Base-by-base conservation (phyloP, 2,113 vertebrate species). In the Vulpes lagopus region DNA sequence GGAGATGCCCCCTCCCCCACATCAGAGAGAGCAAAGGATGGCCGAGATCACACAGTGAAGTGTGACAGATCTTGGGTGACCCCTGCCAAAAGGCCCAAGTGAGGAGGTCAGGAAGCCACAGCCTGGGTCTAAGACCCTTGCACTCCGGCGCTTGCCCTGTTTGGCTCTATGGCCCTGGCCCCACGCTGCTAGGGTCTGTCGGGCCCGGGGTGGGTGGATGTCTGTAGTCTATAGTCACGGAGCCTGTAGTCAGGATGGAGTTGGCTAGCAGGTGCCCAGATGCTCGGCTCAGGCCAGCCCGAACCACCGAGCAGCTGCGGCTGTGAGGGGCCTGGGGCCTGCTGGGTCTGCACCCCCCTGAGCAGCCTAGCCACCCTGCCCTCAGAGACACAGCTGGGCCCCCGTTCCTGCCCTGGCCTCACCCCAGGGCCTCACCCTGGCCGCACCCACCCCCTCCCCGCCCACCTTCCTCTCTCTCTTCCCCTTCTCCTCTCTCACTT, bases 291-390 rank as follows among this genome's bases (percentile, higher is more conserved):
- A 2, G 14, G 2, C 15, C 23, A n/a, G 27, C n/a, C 57, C 67
- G 94, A 17, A 22, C 14, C 38, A 7, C 92, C n/a, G 51, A 80
- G 65, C 23, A 38, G 67, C 49, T 35, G 14, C 5, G 60, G 32
- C 11, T 0, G 0, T 7, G 43, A 69, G 69, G 88, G 14, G 30
- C 0, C 19, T 23, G n/a, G 23, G 32, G 5, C 11, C 43, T 84
- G 23, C 82, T 11, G 2, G 38, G 20, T 23, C 53, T 78, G 14
- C 32, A 49, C 3, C 16, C n/a, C 25, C 2, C 30, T n/a, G 32
- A 60, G 35, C 27, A 10, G 55, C n/a, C n/a, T 38, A 57, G 30
- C 27, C 11, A 32, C 62, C 17, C 60, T 22, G 69, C 23, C n/a
- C 51, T 76, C 88, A 55, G 43, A 73, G 43, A 14, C 73, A 38